Evolutionary conservation across 2,888 invertebrate genomes (phyloP), one percentile per base, ranked within the genome.

Genomic region (Microctonus brassicae): DNA sequence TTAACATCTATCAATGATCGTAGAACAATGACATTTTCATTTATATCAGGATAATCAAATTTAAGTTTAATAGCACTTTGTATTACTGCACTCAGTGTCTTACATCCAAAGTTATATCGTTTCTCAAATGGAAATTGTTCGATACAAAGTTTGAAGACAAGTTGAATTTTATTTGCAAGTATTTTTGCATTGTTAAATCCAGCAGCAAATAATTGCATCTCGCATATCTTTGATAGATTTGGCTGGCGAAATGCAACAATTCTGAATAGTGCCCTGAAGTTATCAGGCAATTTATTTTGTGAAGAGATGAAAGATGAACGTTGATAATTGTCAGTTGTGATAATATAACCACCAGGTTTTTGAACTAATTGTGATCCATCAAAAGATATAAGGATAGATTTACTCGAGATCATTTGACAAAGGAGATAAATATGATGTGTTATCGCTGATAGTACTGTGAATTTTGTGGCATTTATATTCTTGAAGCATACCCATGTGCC

Each of bases 301-400:
- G 89, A 88, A 55, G 88, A 88, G 1, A 88, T 88, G 33, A 74
- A 65, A 20, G 74, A 69, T 0, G 57, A 47, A 76, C 89, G 89
- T 4, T 80, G 88, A 0, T 90, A 89, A 82, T 90, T 90, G 87
- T 90, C 89, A 0, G 90, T 91, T 17, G 90, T 88, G 86, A 89
- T 92, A 70, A 93, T 90, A 80, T 92, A 92, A 78, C 92, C 92
- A 53, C 89, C 89, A 0, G 90, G 89, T 81, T 92, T 92, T 11
- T 93, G 82, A 4, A 79, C 83, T 24, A 93, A 80, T 74, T 90
- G 90, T 0, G 90, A 91, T 17, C 91, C 91, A 77, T 90, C 89
- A 78, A 90, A 88, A 11, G 84, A 78, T 72, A 90, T 88, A 7
- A 72, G 79, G 29, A 87, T 85, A n/a, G 88, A 83, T 10, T 87